These are phyloP conservation scores for Hybos culiciformis DNA, from an alignment of 2,888 invertebrate species.

Conservation along the genomic window DNA sequence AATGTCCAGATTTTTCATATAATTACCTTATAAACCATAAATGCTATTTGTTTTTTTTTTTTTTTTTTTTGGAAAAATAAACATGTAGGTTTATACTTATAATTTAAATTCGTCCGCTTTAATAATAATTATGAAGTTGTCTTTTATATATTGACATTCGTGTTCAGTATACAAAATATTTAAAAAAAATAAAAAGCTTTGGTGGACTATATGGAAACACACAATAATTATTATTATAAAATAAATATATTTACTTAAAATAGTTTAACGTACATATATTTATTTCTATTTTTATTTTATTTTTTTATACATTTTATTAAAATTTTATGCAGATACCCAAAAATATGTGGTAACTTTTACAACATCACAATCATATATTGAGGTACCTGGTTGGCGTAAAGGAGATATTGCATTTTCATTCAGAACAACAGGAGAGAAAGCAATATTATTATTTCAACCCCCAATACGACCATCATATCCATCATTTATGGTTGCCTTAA, in stretches of 20 bases:
- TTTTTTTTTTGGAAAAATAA: too few relatives aligned
- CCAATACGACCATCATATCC: constrained; percentile 79
- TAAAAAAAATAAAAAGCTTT: too few relatives aligned
- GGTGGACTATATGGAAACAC: too few relatives aligned
- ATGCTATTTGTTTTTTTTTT: not conserved
- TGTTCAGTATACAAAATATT: too few relatives aligned
- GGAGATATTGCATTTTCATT: constrained; percentile 89
- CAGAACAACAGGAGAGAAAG: constrained; percentile 78
- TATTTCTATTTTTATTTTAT: constrained; percentile 1
- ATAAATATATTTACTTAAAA: not conserved
- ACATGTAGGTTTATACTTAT: too few relatives aligned
- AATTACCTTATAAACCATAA: not conserved
- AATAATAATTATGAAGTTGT: too few relatives aligned
- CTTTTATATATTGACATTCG: too few relatives aligned
- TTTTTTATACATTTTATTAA: constrained; percentile 19
- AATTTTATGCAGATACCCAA: constrained; percentile 55
- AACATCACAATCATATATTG: constrained; percentile 81
- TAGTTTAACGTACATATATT: not conserved
- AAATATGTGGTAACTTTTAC: constrained; percentile 89
- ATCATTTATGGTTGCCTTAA: constrained; percentile 81
- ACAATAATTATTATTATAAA: too few relatives aligned
- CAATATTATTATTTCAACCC: constrained; percentile 80
- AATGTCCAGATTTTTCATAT: not conserved
- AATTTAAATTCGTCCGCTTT: too few relatives aligned
- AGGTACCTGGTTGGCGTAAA: constrained; percentile 86